Evolutionary conservation across 2,113 vertebrate species (phyloP).

Genomic region (Alethe diademata): DNA sequence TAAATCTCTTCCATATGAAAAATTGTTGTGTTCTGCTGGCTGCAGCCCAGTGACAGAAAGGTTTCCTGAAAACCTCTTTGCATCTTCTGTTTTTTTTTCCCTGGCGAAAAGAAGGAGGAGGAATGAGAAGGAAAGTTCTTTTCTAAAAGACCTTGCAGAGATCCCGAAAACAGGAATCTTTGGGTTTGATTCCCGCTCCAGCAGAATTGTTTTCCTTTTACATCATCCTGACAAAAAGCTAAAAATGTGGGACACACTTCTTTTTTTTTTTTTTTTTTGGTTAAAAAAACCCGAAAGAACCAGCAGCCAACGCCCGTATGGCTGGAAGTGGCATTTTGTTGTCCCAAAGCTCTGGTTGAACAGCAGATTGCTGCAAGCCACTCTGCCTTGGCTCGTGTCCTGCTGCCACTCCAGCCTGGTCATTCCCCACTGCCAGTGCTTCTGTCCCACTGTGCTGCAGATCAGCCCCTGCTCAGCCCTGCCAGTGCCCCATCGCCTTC

Average conservation of each 20-base stretch:
- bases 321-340: not conserved
- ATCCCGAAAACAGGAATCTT: not conserved
- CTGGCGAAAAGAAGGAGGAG: not conserved
- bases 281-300: not conserved
- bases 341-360: not conserved
- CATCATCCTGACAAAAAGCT: not conserved
- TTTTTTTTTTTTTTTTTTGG: not conserved
- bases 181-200: not conserved
- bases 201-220: not conserved
- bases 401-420: not conserved
- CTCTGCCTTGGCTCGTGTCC: not conserved
- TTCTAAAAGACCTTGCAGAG: not conserved
- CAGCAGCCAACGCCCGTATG: not conserved
- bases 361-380: not conserved
- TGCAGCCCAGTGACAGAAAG: not conserved
- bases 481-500: not conserved
- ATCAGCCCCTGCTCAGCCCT: not conserved
- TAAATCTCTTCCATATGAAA: not conserved
- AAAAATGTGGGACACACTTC: not conserved
- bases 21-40: not conserved
- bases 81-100: not conserved
- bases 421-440: not conserved
- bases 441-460: not conserved
- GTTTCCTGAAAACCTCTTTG: not conserved
- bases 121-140: not conserved